Evolutionary conservation across 2,797 vertebrate species (phyloP).

Genomic region (Manis pentadactyla): DNA sequence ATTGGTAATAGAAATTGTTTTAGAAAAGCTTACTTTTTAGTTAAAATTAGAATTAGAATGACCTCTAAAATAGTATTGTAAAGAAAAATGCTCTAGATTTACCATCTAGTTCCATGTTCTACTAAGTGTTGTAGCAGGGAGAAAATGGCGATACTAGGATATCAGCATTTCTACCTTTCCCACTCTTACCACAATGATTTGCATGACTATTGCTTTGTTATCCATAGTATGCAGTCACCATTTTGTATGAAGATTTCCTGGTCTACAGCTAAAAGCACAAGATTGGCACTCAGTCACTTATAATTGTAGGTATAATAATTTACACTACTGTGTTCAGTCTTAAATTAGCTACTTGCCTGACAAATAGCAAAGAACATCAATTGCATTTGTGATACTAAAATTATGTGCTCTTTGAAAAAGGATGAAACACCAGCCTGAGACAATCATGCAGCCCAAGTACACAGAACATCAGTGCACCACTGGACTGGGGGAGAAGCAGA

Average conservation of each 20-base stretch:
- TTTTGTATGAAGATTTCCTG: constrained; percentile 58
- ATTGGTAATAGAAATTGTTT: constrained; percentile 44
- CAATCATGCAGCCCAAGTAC: not conserved
- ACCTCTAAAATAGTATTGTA: constrained; percentile 47
- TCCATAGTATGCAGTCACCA: not conserved
- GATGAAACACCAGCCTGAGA: constrained; percentile 36
- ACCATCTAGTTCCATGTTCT: not conserved
- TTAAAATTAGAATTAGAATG: constrained; percentile 59
- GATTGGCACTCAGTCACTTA: constrained; percentile 20
- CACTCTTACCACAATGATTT: not conserved
- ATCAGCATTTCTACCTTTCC: constrained; percentile 18
- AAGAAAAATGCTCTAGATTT: constrained; percentile 52
- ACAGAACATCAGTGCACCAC: not conserved
- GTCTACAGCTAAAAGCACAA: constrained; percentile 44
- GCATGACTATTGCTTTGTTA: constrained; percentile 52
- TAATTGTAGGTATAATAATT: constrained; percentile 39
- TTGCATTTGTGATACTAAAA: constrained; percentile 1
- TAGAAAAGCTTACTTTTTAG: constrained; percentile 30
- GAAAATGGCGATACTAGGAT: not conserved
- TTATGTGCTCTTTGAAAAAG: not conserved
- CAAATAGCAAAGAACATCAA: constrained; percentile 38
- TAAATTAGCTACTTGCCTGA: constrained; percentile 57
- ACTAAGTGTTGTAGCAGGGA: not conserved
- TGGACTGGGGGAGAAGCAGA: constrained; percentile 10
- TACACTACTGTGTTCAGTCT: constrained; percentile 53